Evolutionary conservation across 2,888 invertebrate species (phyloP).

Genomic region (Drosophila basisetae): DNA sequence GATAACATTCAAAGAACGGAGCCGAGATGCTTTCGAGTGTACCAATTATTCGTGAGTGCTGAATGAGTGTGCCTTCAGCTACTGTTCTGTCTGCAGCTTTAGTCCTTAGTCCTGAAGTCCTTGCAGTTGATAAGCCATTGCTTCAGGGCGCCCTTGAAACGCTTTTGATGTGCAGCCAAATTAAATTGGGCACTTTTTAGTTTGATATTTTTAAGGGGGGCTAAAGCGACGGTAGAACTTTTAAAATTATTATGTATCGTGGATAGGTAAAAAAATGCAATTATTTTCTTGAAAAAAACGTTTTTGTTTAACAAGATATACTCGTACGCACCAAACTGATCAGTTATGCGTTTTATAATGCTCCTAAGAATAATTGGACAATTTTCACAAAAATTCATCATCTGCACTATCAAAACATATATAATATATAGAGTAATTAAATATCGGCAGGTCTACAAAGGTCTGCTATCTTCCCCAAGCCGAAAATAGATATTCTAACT

Average conservation of each 20-base stretch:
- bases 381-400: too few relatives aligned
- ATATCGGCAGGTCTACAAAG: background rate
- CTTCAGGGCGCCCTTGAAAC: slow-evolving; percentile 24
- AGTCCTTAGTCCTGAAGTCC: background rate
- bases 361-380: background rate
- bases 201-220: background rate
- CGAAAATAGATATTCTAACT: background rate
- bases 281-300: background rate
- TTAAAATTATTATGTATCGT: background rate
- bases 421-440: background rate
- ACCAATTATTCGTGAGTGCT: slow-evolving; percentile 75
- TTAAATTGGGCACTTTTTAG: slow-evolving; percentile 21
- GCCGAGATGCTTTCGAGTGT: slow-evolving; percentile 52
- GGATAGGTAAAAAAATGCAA: background rate
- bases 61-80: slow-evolving; percentile 11
- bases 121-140: slow-evolving; percentile 11
- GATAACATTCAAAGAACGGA: slow-evolving; percentile 70
- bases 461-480: background rate
- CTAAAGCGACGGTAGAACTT: background rate
- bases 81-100: slow-evolving; percentile 2
- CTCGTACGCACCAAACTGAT: rapidly evolving
- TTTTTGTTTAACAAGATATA: background rate
- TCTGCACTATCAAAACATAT: background rate
- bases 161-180: slow-evolving; percentile 60
- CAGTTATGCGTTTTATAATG: background rate